Percentiles rank a stretch among this genome's conserved stretches.
These are phyloP conservation scores for Caenorhabditis japonica DNA, from an alignment of 2,888 invertebrate genomes.

Conservation along the genomic window DNA sequence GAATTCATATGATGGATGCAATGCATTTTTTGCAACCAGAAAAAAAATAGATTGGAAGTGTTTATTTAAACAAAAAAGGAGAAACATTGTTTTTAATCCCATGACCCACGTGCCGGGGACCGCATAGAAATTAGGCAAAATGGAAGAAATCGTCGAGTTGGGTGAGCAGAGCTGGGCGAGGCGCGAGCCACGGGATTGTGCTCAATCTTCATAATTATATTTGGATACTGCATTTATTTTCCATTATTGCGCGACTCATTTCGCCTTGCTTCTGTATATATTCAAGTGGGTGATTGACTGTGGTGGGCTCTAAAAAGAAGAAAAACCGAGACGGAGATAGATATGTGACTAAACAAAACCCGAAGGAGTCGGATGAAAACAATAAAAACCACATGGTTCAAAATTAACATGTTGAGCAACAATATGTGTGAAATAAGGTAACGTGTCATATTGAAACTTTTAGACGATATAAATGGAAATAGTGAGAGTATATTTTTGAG, in stretches of 20 bases:
- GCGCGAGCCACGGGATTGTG: constrained; percentile 44
- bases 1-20: too few relatives aligned
- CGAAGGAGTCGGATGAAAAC: background rate
- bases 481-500: too few relatives aligned
- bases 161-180: constrained; percentile 16
- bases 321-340: background rate
- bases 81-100: constrained; percentile 28
- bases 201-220: constrained; percentile 54
- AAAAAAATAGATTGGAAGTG: background rate
- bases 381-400: too few relatives aligned
- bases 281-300: constrained; percentile 25
- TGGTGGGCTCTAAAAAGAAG: background rate
- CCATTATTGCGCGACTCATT: constrained; percentile 29
- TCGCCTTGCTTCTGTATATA: constrained; percentile 17
- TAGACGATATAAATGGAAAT: too few relatives aligned
- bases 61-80: background rate
- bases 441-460: too few relatives aligned
- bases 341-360: constrained; percentile 4
- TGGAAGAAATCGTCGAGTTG: constrained; percentile 32
- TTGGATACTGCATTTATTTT: constrained; percentile 36
- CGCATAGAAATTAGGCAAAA: constrained; percentile 30
- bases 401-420: too few relatives aligned
- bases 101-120: constrained; percentile 22
- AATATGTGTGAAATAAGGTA: too few relatives aligned
- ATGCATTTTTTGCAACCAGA: too few relatives aligned